Conservation (phyloP, 2,113 vertebrate species). For the Thalassoma bifasciatum region DNA sequence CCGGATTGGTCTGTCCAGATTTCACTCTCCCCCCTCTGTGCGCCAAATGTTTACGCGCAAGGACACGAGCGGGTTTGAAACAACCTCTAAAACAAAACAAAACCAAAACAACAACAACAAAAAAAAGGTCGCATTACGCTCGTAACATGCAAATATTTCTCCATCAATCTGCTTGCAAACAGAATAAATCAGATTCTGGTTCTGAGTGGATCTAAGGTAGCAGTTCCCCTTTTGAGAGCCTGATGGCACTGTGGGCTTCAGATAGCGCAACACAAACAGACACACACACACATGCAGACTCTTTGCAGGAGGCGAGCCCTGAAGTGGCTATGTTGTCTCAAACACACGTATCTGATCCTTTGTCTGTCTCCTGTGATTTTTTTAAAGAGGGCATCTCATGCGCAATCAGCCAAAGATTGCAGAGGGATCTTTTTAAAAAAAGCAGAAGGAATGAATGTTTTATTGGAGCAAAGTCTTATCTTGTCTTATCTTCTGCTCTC, state of each 20-base stretch:
- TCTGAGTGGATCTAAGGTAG: constrained; percentile 22
- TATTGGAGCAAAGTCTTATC: not conserved
- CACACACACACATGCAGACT: constrained; percentile 1
- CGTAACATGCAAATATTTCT: constrained; percentile 10
- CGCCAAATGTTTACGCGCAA: constrained; percentile 9
- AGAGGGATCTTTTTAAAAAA: not conserved
- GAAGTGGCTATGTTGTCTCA: constrained; percentile 34
- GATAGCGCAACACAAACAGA: constrained; percentile 32
- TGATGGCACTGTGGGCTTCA: constrained; percentile 83
- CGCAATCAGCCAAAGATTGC: constrained; percentile 7
- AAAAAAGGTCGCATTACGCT: not conserved
- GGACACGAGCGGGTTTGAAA: not conserved
- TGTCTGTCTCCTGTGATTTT: constrained; percentile 37
- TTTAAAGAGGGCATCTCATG: constrained; percentile 3
- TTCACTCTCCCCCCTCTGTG: not conserved
- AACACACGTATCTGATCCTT: constrained; percentile 38
- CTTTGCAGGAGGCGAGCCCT: constrained; percentile 10
- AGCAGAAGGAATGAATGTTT: constrained; percentile 19
- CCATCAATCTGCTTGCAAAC: constrained; percentile 6
- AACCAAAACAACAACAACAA: too few species aligned
- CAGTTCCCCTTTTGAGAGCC: constrained; percentile 71
- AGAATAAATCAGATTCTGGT: not conserved
- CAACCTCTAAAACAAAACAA: too few species aligned
- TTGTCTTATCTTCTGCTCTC: not conserved
- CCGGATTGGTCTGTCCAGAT: constrained; percentile 15